phyloP scores from a whole-genome alignment of 2,113 vertebrate species.

The Leuciscus idus region DNA sequence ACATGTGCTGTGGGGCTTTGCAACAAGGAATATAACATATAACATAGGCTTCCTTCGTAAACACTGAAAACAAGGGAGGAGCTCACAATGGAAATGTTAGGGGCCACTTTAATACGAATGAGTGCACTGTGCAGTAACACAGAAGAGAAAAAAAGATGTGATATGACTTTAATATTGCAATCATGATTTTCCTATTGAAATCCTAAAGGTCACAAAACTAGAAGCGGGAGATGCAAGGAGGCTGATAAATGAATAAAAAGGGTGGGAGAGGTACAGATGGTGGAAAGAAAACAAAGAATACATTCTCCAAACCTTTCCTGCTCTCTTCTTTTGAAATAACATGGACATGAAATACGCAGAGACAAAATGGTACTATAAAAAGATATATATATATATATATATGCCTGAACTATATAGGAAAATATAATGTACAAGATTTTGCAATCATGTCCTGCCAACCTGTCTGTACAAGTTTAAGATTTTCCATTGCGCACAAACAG shows the following conservation, averaged over 20 bases:
- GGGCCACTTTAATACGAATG: not conserved
- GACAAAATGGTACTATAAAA: not conserved
- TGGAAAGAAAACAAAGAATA: constrained; percentile 31
- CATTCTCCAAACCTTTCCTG: constrained; percentile 22
- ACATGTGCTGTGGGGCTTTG: not conserved
- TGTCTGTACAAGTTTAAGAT: constrained; percentile 14
- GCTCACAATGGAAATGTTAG: constrained; percentile 13
- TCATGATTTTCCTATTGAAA: constrained; percentile 40
- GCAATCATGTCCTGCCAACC: not conserved
- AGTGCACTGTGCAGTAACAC: not conserved
- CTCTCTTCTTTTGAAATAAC: constrained; percentile 25
- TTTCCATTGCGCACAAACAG: constrained; percentile 8
- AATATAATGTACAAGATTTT: not conserved
- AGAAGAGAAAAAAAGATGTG: not conserved
- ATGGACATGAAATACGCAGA: not conserved
- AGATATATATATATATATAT: not conserved
- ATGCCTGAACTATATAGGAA: not conserved
- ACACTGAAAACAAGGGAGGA: not conserved
- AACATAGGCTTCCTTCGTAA: not conserved
- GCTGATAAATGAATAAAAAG: constrained; percentile 37
- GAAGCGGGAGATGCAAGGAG: not conserved
- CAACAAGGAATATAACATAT: constrained; percentile 16
- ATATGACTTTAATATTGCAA: not conserved
- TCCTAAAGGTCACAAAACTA: constrained; percentile 45
- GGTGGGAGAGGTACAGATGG: constrained; percentile 1